These are phyloP conservation scores for Macrosiphum euphorbiae DNA, from an alignment of 2,888 invertebrate genomes.

Conservation along the genomic window DNA sequence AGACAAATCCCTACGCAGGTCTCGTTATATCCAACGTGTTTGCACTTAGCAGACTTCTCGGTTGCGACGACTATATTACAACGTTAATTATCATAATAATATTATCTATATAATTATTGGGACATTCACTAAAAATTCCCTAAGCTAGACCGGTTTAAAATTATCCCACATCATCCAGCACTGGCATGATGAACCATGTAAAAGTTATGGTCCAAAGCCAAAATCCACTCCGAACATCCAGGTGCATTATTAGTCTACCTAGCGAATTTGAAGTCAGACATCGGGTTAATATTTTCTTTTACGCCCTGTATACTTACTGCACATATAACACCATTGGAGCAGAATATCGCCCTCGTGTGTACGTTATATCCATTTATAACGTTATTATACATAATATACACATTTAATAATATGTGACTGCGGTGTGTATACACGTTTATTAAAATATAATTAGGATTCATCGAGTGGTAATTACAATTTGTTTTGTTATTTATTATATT, in stretches of 20 bases:
- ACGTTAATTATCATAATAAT: neutral
- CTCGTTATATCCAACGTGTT: neutral
- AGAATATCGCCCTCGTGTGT: neutral
- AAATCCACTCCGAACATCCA: too few species aligned
- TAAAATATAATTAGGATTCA: neutral
- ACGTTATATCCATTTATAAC: neutral
- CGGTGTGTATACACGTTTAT: neutral
- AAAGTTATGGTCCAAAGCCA: too few species aligned
- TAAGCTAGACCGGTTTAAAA: too few species aligned
- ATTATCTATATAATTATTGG: neutral
- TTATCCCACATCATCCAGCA: too few species aligned
- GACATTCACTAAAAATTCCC: too few species aligned
- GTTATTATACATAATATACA: neutral
- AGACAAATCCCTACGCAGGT: neutral
- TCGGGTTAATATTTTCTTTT: neutral
- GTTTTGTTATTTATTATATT: neutral
- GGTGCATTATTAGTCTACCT: too few species aligned
- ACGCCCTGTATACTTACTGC: neutral
- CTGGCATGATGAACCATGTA: too few species aligned
- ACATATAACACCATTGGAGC: neutral
- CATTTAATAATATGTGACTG: neutral
- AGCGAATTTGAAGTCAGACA: too few species aligned
- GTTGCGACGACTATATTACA: neutral
- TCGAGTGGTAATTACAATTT: slow-evolving; percentile 13
- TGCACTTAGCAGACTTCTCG: neutral